Percentiles rank a stretch among this genome's conserved stretches.
These are phyloP conservation scores for Ciona savignyi DNA, from an alignment of 23 tunicate species.

Conservation along the genomic window DNA sequence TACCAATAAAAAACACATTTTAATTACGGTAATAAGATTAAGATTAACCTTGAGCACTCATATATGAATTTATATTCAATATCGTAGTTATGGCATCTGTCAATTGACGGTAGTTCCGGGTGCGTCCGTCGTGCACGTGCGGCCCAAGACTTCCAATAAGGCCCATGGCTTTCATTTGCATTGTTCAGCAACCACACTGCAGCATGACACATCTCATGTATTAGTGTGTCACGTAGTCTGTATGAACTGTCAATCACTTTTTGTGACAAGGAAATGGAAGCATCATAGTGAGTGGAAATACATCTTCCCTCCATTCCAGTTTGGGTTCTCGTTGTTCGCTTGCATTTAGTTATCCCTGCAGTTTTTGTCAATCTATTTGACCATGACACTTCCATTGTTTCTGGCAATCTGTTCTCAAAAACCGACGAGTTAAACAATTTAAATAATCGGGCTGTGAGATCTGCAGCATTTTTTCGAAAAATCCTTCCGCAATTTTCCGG, in stretches of 20 bases:
- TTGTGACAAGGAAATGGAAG: slow-evolving; percentile 58
- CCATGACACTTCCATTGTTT: slow-evolving; percentile 59
- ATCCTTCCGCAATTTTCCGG: slow-evolving; percentile 17
- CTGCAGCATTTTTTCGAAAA: slow-evolving; percentile 28
- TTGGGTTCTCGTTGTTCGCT: slow-evolving; percentile 13
- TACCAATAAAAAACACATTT: too few species aligned
- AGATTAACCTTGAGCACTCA: slow-evolving; percentile 82
- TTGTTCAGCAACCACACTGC: slow-evolving; percentile 87
- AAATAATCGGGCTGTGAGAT: slow-evolving; percentile 28
- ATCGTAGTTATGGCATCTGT: slow-evolving; percentile 84
- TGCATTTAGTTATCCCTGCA: slow-evolving; percentile 74
- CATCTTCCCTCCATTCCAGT: not conserved
- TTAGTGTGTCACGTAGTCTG: slow-evolving; percentile 82
- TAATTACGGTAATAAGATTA: too few species aligned
- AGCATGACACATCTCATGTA: slow-evolving; percentile 97
- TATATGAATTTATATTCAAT: slow-evolving; percentile 73
- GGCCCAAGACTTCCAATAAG: slow-evolving; percentile 87
- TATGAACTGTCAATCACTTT: slow-evolving; percentile 48
- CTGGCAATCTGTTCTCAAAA: slow-evolving; percentile 55
- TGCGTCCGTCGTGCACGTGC: slow-evolving; percentile 53
- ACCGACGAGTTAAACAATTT: slow-evolving; percentile 57
- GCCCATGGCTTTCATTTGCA: slow-evolving; percentile 86
- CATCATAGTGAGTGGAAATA: slow-evolving; percentile 14
- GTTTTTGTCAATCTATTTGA: slow-evolving; percentile 79
- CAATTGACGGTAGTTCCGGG: slow-evolving; percentile 74